Percentiles rank a stretch among this genome's conserved stretches.
Conservation (phyloP, 2,888 invertebrate genomes). For the Hirtodrosophila histrioides region DNA sequence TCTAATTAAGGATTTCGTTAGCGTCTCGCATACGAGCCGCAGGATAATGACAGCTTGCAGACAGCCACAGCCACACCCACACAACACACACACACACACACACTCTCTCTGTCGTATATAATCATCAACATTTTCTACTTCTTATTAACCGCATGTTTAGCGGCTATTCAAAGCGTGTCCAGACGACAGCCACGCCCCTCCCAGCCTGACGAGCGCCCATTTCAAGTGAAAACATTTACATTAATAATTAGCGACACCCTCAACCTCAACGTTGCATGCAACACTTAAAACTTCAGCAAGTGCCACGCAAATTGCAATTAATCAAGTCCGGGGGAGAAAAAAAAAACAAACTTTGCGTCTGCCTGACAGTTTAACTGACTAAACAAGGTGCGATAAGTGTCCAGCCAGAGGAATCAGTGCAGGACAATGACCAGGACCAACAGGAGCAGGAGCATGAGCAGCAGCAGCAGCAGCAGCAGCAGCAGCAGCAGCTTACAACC, state of each 20-base stretch:
- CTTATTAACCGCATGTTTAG: slow-evolving; percentile 69
- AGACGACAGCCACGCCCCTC: slow-evolving; percentile 33
- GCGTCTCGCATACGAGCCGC: slow-evolving; percentile 57
- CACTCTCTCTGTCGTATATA: slow-evolving; percentile 13
- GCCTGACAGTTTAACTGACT: slow-evolving; percentile 78
- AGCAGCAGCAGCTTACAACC: slow-evolving; percentile 25
- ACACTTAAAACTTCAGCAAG: slow-evolving; percentile 56
- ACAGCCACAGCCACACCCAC: slow-evolving; percentile 33
- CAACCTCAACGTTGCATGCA: slow-evolving; percentile 11
- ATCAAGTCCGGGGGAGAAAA: slow-evolving; percentile 50
- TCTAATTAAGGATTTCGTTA: slow-evolving; percentile 69
- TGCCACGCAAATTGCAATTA: slow-evolving; percentile 71
- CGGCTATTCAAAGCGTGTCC: slow-evolving; percentile 51
- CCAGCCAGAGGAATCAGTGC: slow-evolving; percentile 65
- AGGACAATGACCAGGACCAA: slow-evolving; percentile 71
- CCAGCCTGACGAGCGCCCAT: slow-evolving; percentile 25
- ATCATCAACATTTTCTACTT: slow-evolving; percentile 13
- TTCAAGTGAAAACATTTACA: slow-evolving; percentile 80
- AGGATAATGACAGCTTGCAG: slow-evolving; percentile 74
- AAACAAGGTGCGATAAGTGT: slow-evolving; percentile 81
- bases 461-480: slow-evolving; percentile 12
- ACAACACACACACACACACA: slow-evolving; percentile 8
- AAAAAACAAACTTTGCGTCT: slow-evolving; percentile 53
- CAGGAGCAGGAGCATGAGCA: slow-evolving; percentile 14
- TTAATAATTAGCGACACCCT: slow-evolving; percentile 74